Base-by-base conservation (phyloP, 1,140 invertebrate species). In the Sarcophaga bullata region DNA sequence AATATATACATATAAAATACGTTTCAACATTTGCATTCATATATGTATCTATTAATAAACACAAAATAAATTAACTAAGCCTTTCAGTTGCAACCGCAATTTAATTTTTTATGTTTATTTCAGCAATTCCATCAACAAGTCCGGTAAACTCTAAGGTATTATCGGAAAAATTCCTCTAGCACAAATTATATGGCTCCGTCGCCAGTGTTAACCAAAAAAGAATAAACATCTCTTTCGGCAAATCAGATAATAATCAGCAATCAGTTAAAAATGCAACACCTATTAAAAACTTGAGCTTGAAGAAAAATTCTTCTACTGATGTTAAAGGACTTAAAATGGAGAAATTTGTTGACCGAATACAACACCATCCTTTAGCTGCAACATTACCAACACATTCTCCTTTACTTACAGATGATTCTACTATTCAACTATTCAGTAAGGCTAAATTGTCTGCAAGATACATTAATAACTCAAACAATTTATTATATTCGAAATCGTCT, bases 81-180 rank as follows among this genome's bases (percentile, higher is more conserved):
- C 4, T 8, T 49, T 48, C 25, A n/a, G 10, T 48, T 8, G 13
- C 3, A 78, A 46, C 6, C 19, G 10, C 37, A 13, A 9, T 46
- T 48, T 78, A 8, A 78, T 62, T 80, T 37, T 81, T 3, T 81
- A 52, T 52, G 73, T 81, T 54, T 10, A 25, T 82, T 81, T 92
- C 92, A 84, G 91, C 92, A 85, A 25, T 68, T 8, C 93, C 92
- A 84, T 95, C 93, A 84, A 92, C 94, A 89, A 95, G 94, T 91
- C 95, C 94, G 85, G 94, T 93, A 85, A 95, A 94, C 82, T 94
- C 93, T 75, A 95, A 94, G 91, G 94, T 94, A 84, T 93, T 93
- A 68, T 94, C 93, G 75, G 94, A 95, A 88, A 95, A 95, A 91
- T 92, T 95, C 89, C 94, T 95, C 92, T 95, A 95, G 94, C 94